A percentile compares a stretch with the other conserved stretches of the same genome.
Conservation (phyloP, 1,140 invertebrate genomes). For the Drosophila virilis region DNA sequence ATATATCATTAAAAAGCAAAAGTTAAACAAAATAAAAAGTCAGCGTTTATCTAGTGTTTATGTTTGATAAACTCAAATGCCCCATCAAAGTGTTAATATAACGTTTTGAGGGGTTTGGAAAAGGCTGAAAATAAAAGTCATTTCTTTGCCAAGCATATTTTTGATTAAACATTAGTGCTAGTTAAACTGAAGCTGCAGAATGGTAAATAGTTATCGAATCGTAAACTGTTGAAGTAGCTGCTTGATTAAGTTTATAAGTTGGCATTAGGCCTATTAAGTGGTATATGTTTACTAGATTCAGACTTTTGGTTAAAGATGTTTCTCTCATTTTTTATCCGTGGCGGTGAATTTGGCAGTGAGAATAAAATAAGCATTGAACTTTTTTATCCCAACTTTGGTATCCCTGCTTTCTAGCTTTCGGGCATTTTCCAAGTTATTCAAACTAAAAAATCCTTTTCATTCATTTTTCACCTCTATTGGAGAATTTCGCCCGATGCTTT, state of each 20-base stretch:
- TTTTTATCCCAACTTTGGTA: no score
- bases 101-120: conserved; percentile 33
- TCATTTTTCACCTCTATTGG: no score
- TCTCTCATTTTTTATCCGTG: no score
- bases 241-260: conserved; percentile 1
- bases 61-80: conserved; percentile 47
- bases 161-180: conserved; percentile 38
- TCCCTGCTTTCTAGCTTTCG: no score
- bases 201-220: not conserved
- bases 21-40: conserved; percentile 21
- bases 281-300: no score
- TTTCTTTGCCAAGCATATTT: conserved; percentile 15
- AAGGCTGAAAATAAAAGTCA: conserved; percentile 9
- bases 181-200: conserved; percentile 17
- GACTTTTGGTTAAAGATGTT: no score
- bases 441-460: no score
- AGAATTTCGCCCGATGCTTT: not conserved
- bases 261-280: not conserved
- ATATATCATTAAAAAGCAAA: conserved; percentile 43
- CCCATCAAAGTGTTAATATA: conserved; percentile 44
- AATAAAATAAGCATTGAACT: no score
- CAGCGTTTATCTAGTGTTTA: conserved; percentile 27
- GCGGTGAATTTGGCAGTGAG: no score
- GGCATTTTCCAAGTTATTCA: no score
- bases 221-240: not conserved